Conservation (phyloP, 2,113 vertebrate species). For the Euleptes europaea region DNA sequence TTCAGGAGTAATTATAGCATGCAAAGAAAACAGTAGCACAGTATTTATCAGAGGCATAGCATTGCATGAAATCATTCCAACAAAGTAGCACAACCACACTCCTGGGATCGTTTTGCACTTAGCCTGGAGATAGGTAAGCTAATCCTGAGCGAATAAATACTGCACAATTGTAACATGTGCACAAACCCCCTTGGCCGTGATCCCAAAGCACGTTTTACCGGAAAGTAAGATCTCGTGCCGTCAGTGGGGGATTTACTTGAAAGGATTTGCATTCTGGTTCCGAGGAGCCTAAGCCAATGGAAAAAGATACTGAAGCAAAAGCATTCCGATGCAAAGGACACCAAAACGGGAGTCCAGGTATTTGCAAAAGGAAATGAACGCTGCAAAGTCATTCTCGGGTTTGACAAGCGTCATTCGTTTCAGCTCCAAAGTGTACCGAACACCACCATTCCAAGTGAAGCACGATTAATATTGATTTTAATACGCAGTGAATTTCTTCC, state of each 20-base stretch:
- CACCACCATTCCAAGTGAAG: not conserved
- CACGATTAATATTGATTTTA: slow-evolving; percentile 33
- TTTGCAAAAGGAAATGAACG: not conserved
- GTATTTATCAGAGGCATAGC: not conserved
- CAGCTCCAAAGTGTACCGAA: not conserved
- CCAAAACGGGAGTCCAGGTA: too few species aligned
- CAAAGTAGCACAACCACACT: not conserved
- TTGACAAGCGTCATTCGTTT: not conserved
- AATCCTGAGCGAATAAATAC: not conserved
- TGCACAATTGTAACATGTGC: not conserved
- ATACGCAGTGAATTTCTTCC: slow-evolving; percentile 1
- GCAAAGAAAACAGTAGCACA: not conserved
- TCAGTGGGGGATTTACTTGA: not conserved
- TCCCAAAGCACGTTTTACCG: not conserved
- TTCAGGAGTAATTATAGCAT: not conserved
- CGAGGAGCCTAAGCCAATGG: not conserved
- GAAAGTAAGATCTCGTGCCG: not conserved
- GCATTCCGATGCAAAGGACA: not conserved
- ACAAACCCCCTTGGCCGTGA: not conserved
- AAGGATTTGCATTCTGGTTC: not conserved
- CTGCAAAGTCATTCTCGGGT: not conserved
- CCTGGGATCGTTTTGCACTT: not conserved
- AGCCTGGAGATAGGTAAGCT: not conserved
- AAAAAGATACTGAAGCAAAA: not conserved
- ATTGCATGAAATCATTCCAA: not conserved